Evolutionary conservation across 2,888 invertebrate species (phyloP), one percentile per base, ranked within the genome.

Genomic region (Eucriotettix oculatus): DNA sequence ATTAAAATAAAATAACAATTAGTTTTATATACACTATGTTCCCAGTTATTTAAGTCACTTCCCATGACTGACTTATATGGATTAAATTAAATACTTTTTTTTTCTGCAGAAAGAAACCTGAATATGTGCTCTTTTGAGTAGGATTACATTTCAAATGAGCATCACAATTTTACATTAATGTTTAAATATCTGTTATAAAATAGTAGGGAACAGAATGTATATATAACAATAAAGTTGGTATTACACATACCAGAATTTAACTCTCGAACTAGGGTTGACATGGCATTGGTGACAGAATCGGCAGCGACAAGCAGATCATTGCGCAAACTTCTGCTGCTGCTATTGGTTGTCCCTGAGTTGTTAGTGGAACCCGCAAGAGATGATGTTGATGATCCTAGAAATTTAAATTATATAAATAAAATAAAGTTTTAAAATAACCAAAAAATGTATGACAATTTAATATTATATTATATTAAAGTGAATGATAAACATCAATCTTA

Each of bases 261-360:
- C 78, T 98, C 97, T 73, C 92, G 83, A 67, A 98, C 97, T 67
- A 98, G 82, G 41, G 93, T 92, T 44, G 95, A 94, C 95, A 98
- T 97, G 64, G 97, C 97, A 75, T 92, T 92, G 63, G 97, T 96
- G 67, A 98, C 96, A 42, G 93, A 95, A 76, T 97, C 97, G 54
- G 97, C 97, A 56, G 97, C 96, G 70, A 90, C 89, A 66, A 97
- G 80, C 60, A 98, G 81, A 75, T 95, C 94, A 71, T 90, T 90
- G 68, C 89, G 79, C 58, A 90, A 79, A 66, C 82, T 86, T 68
- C 87, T 78, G 65, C 80, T 78, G 66, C 62, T 62, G 59, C 61
- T 64, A 54, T 64, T 65, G 9, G 63, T 60, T 10, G 58, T 58
- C n/a, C 61, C 62, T 40, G 59, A 57, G 54, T 62, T 62, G 29